Base-by-base conservation (phyloP, 1,140 invertebrate species). In the Drosophila pruinosa region DNA sequence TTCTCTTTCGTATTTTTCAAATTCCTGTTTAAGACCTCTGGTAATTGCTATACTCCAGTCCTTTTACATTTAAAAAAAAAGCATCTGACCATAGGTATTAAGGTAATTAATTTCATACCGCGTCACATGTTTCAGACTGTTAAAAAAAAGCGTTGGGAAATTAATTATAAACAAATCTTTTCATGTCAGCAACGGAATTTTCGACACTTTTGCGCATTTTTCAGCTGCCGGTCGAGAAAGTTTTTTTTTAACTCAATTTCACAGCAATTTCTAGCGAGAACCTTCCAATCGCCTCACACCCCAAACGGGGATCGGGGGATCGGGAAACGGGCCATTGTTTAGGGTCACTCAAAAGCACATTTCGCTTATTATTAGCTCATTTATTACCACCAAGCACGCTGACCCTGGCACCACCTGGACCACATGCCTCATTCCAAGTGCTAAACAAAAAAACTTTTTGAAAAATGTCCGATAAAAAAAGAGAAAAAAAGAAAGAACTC, bases 111-210 rank as follows among this genome's bases (percentile, higher is more conserved):
- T 89, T 86, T 86, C 58, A 50, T 52, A 56, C 58, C 70, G 39
- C 78, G 75, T 67, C 82, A 88, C 82, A 78, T 88, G 82, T 70
- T 86, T 36, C 8, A 39, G 41, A 15, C 24, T 47, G 67, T 48
- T 64, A 67, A 72, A 24, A 57, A 62, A 19, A 63, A 68, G 52
- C 22, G 52, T 34, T 45, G 41, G 50, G 59, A 86, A 89, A 89
- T 89, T 89, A 89, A 89, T 89, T 86, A 89, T 89, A 89, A 89
- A 89, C 86, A 89, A 89, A 89, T 89, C 83, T 88, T 88, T 89
- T 88, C 77, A 81, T 88, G 81, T 86, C 81, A 88, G 58, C 82
- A 78, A 81, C 62, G 74, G 82, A 88, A 86, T 89, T 86, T 88
- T 80, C 81, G 82, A 78, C 82, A 82, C 78, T 86, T 86, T 86